Evolutionary conservation across 2,113 vertebrate species (phyloP), one percentile per base, ranked within the genome.

Genomic region (Bubalus kerabau): DNA sequence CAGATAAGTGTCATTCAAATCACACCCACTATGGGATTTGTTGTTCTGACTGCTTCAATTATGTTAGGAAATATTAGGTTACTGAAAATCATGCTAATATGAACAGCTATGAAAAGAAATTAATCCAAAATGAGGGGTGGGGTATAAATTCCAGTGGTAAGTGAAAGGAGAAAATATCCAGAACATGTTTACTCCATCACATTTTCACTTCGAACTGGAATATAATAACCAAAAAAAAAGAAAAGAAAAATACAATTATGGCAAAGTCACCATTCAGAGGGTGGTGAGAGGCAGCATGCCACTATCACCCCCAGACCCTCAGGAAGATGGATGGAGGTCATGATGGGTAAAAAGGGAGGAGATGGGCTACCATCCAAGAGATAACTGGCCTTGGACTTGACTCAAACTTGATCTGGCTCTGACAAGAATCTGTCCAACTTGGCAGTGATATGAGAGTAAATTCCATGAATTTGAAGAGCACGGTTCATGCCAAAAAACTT

Each of bases 401-500:
- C 81, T 87, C 93, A n/a, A 52, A 30, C 85, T 71, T 98, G 89
- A 95, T 80, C 62, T 46, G 57, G 43, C 64, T 95, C 80, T 90
- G 67, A 96, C 56, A 93, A 89, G 62, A 82, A 95, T 94, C 67
- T 88, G 19, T 74, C 90, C 48, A 46, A 83, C 48, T 85, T 92
- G 76, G 82, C 91, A 91, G 50, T 52, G 15, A 96, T 36, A 13
- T 40, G 85, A 95, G 54, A 94, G 43, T 88, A 87, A 92, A 95
- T 94, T 94, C 94, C 59, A 67, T 48, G 56, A 43, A 88, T 92
- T 57, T 95, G 81, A 82, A 89, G 57, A 95, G 50, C 23, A 67
- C 4, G 48, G 43, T 30, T 78, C 17, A 30, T 32, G 59, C 76
- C 94, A 80, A 76, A 95, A 40, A 93, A 92, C 52, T 81, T 48